Evolutionary conservation across 2,797 vertebrate species (phyloP).

Genomic region (Tiaroga cobitis): DNA sequence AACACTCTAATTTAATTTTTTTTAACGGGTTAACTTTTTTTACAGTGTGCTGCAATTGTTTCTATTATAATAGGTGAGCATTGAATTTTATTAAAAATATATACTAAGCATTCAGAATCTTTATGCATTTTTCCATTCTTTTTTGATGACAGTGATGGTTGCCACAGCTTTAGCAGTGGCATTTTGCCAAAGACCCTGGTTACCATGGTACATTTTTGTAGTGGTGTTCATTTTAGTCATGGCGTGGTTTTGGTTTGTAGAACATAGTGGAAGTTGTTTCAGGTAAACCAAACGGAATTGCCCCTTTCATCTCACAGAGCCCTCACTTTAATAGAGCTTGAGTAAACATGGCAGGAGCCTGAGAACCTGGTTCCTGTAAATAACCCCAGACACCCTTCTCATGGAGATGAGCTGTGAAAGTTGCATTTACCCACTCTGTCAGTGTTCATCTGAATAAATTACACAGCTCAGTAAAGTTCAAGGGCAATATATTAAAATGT

Average conservation of each 20-base stretch:
- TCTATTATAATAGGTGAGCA: no score
- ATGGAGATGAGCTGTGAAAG: slow-evolving; percentile 59
- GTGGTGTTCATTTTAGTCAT: slow-evolving; percentile 3
- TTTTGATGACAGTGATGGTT: background rate
- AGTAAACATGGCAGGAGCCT: slow-evolving; percentile 63
- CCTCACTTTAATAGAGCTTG: slow-evolving; percentile 59
- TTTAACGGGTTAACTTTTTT: no score
- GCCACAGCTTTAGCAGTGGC: background rate
- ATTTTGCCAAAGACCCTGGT: background rate
- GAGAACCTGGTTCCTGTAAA: slow-evolving; percentile 63
- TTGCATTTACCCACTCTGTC: slow-evolving; percentile 59
- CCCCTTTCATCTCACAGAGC: slow-evolving; percentile 32
- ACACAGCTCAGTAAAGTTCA: slow-evolving; percentile 57
- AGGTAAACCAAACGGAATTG: slow-evolving; percentile 9
- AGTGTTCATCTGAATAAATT: slow-evolving; percentile 60
- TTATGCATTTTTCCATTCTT: background rate
- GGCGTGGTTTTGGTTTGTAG: background rate
- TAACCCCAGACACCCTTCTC: slow-evolving; percentile 47
- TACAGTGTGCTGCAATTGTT: no score
- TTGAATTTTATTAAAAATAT: background rate
- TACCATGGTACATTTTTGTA: background rate
- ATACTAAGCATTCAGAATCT: no score
- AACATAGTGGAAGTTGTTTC: slow-evolving; percentile 22
- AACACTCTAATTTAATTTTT: no score
- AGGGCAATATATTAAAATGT: slow-evolving; percentile 57